Evolutionary conservation across 92 coral and sea anemone genomes (phyloP), one percentile per base, ranked within the genome.

Genomic region (Scolanthus callimorphus): DNA sequence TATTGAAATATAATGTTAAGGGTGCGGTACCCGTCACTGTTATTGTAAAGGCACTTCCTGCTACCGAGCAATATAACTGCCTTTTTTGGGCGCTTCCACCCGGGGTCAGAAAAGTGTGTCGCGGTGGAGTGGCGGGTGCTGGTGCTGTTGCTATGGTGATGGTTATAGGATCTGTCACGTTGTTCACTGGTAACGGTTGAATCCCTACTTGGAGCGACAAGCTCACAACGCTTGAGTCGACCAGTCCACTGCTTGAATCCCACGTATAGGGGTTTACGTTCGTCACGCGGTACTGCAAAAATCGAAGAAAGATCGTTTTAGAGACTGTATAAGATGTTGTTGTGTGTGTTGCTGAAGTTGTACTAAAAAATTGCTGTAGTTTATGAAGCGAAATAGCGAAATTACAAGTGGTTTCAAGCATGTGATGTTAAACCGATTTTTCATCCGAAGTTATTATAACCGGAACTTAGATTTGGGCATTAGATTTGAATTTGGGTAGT

Each of bases 251-350:
- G 2, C 73, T 77, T 0, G 26, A 2, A 63, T 71, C 80, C 90
- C 90, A 84, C 1, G 90, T 65, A 52, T 60, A 84, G 17, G 76
- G 81, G 39, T 78, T 84, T 49, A 64, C 55, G 2, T 54, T 67
- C 2, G 76, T 78, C 20, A 63, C 48, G 3, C 78, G 45, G 62
- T 76, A 51, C 90, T 83, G 70, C 31, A 19, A 62, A 13, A 13
- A 43, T 0, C 47, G 9, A 31, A 1, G 34, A 52, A 52, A 17
- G 20, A 20, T 19, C 20, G 28, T n/a, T n/a, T n/a, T n/a, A n/a
- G n/a, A n/a, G n/a, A n/a, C n/a, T n/a, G n/a, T n/a, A n/a, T n/a
- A n/a, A n/a, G n/a, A n/a, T n/a, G n/a, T n/a, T n/a, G n/a, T n/a
- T n/a, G n/a, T n/a, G n/a, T n/a, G n/a, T n/a, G n/a, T n/a, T n/a